These are phyloP conservation scores for Pomacea maculata DNA, from an alignment of 1,140 invertebrate genomes.

Conservation along the genomic window DNA sequence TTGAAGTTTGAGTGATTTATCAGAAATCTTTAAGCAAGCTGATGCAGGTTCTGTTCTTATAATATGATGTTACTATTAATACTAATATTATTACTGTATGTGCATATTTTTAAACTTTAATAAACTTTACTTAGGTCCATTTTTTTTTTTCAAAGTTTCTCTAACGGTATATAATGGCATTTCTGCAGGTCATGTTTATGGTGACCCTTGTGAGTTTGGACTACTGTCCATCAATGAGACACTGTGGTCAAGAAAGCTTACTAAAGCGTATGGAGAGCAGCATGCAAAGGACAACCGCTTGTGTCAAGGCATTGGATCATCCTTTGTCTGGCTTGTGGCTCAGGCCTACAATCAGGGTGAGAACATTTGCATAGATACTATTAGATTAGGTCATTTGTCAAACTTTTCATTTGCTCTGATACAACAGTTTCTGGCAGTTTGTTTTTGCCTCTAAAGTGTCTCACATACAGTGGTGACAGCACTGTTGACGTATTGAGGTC, in stretches of 20 bases:
- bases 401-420: not conserved
- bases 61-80: constrained; percentile 1
- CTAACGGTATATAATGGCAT: not conserved
- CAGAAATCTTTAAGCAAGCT: too few species aligned
- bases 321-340: constrained; percentile 81
- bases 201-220: constrained; percentile 77
- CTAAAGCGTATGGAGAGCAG: constrained; percentile 11
- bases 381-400: not conserved
- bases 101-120: not conserved
- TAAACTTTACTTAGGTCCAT: not conserved
- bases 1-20: too few species aligned
- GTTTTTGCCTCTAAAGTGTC: not conserved
- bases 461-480: not conserved
- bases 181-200: constrained; percentile 79
- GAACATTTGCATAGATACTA: not conserved
- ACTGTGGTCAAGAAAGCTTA: constrained; percentile 30
- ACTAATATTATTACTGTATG: not conserved
- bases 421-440: not conserved
- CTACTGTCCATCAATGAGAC: constrained; percentile 70
- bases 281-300: constrained; percentile 16
- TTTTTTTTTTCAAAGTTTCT: not conserved
- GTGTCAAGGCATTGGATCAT: constrained; percentile 70
- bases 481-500: not conserved
- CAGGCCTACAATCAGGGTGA: constrained; percentile 85
- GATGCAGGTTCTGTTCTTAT: not conserved